Base-by-base conservation (phyloP, 2,888 invertebrate genomes). In the Ophion obscuratus region DNA sequence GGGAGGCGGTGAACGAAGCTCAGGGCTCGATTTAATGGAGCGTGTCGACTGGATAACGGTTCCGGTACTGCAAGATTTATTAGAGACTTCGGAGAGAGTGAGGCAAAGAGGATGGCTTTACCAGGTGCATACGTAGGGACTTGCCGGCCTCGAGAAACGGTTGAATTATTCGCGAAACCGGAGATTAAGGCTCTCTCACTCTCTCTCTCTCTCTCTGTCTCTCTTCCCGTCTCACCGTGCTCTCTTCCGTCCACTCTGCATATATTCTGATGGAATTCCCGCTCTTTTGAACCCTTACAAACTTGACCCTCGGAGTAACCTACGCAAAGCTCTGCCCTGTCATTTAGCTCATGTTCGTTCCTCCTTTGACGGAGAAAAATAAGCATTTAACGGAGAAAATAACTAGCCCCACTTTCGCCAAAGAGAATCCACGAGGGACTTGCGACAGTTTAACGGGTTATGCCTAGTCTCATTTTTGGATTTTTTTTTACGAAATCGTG, bases 1-100 rank as follows among this genome's bases (percentile, higher is more conserved):
- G 61, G 27, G 11, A 40, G 44, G n/a, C 10, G n/a, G 9, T 5
- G 10, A 11, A 44, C 5, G 59, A 57, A 81, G 68, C 61, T 36
- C 57, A 61, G 64, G 59, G 53, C 73, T 87, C 89, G 88, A 91
- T 92, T 92, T 90, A 92, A 92, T 92, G 92, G 90, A 90, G 90
- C 91, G 90, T 89, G 89, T 89, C 88, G 89, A 89, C 89, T 87
- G 89, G 92, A 92, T 92, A 92, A 92, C 89, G 88, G 84, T 57
- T 44, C 66, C 80, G 81, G 87, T 87, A 88, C 88, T 88, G 87
- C 81, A 87, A 89, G 91, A 92, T 92, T 91, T 92, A 92, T 90
- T 89, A 90, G 85, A 85, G 88, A 84, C 90, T 88, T 80, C 84
- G 84, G 47, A 36, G 70, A 36, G 31, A 64, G 68, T 47, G 24